Conservation (phyloP, 2,113 vertebrate species). For the Melozone crissalis region DNA sequence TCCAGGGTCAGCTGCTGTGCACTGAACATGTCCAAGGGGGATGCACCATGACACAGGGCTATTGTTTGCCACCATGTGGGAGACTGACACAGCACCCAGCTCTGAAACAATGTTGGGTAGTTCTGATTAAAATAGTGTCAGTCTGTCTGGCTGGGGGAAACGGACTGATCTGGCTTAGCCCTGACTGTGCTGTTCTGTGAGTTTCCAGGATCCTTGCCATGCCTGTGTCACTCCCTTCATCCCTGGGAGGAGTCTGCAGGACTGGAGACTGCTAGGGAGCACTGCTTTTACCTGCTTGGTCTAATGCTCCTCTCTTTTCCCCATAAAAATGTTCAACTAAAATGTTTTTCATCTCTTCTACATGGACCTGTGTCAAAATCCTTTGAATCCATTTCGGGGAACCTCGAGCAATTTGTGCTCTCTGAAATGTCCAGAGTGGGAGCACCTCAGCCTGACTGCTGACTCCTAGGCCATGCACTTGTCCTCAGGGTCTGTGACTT, state of each 20-base stretch:
- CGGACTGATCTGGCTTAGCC: rapidly evolving
- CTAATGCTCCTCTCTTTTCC: background rate
- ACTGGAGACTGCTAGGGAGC: background rate
- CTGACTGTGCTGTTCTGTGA: background rate
- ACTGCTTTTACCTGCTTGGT: background rate
- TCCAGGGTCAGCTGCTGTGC: background rate
- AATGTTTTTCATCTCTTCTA: background rate
- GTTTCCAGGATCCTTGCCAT: background rate
- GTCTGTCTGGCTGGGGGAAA: background rate
- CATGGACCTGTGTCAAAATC: background rate
- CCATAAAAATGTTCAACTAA: background rate
- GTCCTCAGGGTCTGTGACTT: background rate
- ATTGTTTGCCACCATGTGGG: background rate
- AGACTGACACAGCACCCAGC: background rate
- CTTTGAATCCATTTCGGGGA: background rate
- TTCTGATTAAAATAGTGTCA: background rate
- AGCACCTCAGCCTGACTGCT: background rate
- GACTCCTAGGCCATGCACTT: background rate
- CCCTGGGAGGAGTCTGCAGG: background rate
- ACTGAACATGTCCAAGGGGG: background rate
- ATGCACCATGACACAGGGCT: background rate
- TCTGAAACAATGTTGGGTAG: background rate
- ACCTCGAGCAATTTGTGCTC: background rate
- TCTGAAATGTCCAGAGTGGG: background rate
- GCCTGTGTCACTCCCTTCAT: no score